Conservation (phyloP, 2,113 vertebrate species). For the Anas platyrhynchos region DNA sequence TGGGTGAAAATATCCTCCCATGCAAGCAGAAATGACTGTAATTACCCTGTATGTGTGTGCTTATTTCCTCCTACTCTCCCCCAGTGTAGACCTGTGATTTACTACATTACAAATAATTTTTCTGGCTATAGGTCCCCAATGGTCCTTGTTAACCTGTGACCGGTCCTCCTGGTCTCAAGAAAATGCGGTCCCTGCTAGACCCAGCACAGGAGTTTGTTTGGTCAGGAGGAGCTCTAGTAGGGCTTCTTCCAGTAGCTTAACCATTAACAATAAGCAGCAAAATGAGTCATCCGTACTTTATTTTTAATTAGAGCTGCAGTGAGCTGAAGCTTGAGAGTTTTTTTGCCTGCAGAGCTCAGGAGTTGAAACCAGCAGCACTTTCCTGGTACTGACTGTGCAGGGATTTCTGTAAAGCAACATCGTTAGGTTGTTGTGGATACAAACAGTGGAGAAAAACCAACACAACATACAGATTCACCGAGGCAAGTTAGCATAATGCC, state of each 20-base stretch:
- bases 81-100: background rate
- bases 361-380: constrained; percentile 19
- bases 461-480: background rate
- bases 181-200: background rate
- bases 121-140: background rate
- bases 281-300: constrained; percentile 49
- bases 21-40: background rate
- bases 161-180: background rate
- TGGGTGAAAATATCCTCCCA: background rate
- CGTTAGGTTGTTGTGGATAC: background rate
- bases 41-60: background rate
- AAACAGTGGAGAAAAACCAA: constrained; percentile 16
- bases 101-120: background rate
- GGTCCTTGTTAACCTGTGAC: background rate
- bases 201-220: background rate
- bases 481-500: background rate
- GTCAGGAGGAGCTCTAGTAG: background rate
- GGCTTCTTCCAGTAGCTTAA: constrained; percentile 53
- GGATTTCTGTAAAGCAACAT: background rate
- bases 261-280: constrained; percentile 40
- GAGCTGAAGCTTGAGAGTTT: constrained; percentile 18
- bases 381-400: background rate
- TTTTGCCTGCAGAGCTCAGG: constrained; percentile 24
- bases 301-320: constrained; percentile 56
- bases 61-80: background rate